Base-by-base conservation (phyloP, 1,140 invertebrate species). In the Hyles euphorbiae region DNA sequence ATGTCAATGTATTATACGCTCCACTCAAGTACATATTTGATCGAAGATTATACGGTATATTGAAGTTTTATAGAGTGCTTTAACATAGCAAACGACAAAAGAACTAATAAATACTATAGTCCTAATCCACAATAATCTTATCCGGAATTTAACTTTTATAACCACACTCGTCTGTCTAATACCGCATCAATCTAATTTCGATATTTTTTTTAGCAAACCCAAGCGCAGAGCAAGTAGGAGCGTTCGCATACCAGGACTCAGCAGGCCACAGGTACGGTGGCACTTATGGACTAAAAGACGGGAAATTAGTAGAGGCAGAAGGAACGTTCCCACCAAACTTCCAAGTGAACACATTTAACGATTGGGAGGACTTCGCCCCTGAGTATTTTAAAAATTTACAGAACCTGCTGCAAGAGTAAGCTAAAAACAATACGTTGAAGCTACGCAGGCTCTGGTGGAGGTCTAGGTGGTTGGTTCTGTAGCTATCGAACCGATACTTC, bases 201-300 rank as follows among this genome's bases (percentile, higher is more conserved):
- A 10, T 54, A 44, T 44, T 51, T 11, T n/a, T 73, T 76, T 6
- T 64, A 76, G 71, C 62, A 40, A 61, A 61, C 53, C 75, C 75
- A 56, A 56, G 50, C 5, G 58, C 70, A 34, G 56, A 54, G 36
- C 77, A 83, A 34, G 81, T 78, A 56, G 81, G 74, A 33, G 76
- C 69, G 34, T 84, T 74, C 63, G 68, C 80, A 5, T 88, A 84
- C 58, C 70, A 76, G 57, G 85, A 87, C 65, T 72, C 85, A 3
- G 9, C 68, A 2, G 85, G 85, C 55, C 76, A 81, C 77, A 87
- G 81, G 82, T 88, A 88, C 74, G 74, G 77, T 59, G 83, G 83
- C 5, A 85, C 78, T 32, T 88, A 79, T 63, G 71, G 67, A n/a
- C 63, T 81, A 52, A 67, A 60, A 43, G 71, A 73, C 69, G 73